Evolutionary conservation across 2,113 vertebrate species (phyloP).

Genomic region (Prunella himalayana): DNA sequence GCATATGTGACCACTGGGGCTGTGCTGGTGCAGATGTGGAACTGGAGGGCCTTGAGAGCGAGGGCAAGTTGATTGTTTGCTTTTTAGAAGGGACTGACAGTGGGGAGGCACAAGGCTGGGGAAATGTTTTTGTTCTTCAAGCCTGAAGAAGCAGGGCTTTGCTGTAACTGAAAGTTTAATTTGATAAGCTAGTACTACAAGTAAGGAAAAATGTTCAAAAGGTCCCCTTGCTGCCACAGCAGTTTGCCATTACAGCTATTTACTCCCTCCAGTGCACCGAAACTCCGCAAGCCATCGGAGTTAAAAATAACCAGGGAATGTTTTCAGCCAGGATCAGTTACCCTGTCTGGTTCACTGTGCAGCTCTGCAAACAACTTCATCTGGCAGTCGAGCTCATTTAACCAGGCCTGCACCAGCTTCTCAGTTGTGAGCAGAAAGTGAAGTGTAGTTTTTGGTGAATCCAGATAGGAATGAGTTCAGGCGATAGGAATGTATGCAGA

Average conservation of each 20-base stretch:
- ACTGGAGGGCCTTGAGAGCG: not conserved
- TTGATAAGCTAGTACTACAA: not conserved
- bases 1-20: rapidly evolving
- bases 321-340: not conserved
- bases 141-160: not conserved
- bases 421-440: not conserved
- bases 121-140: not conserved
- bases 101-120: not conserved
- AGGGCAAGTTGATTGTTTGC: not conserved
- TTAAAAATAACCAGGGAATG: slow-evolving; percentile 59
- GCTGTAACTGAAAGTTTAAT: not conserved
- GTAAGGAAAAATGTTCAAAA: not conserved
- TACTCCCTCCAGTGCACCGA: not conserved
- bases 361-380: slow-evolving; percentile 1
- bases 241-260: not conserved
- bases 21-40: not conserved
- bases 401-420: not conserved
- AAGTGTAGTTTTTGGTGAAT: not conserved
- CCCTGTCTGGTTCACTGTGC: not conserved
- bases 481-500: not conserved
- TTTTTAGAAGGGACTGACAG: not conserved
- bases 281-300: not conserved
- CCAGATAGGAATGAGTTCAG: not conserved
- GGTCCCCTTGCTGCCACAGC: not conserved
- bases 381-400: not conserved